Base-by-base conservation (phyloP, 2,888 invertebrate species). In the Volucella inflata region DNA sequence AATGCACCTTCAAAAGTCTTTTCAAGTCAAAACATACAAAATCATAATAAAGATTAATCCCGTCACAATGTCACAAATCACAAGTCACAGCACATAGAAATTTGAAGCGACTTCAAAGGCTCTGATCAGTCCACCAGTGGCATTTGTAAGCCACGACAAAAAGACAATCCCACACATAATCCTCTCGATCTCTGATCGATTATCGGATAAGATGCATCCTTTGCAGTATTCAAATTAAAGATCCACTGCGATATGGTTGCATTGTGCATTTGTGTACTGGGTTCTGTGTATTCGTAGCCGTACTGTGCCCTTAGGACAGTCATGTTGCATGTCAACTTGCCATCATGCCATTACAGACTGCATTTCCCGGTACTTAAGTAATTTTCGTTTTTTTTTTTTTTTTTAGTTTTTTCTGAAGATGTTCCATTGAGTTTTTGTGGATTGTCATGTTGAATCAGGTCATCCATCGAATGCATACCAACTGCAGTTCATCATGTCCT, bases 361-460 rank as follows among this genome's bases (percentile, higher is more conserved):
- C 74, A 74, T 84, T 84, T 79, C 84, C 84, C 84, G 75, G 75
- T 78, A 72, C 84, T 30, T 30, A 30, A 30, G 30, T 30, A 30
- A 30, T 30, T 30, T 30, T 30, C 30, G 30, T 30, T 2, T 30
- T 30, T 30, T 30, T 30, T 30, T 30, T 30, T 21, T 21, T 21
- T 21, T 21, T 1, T 21, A 2, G 1, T 21, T 21, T 30, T 30
- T 30, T 30, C 6, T 0, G 30, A 30, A 30, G 55, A 67, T 62
- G 72, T 60, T 48, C 50, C 16, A 40, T 55, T 12, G 21, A 36
- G 17, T 59, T 57, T 55, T 60, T 57, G 48, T 51, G 74, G 53
- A 48, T 80, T 84, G 84, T 84, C 84, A 84, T 65, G 80, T 80
- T 71, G 64, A 84, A 84, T 84, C 80, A 84, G 84, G 84, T 84